Base-by-base conservation (phyloP, 2,888 invertebrate genomes). In the Coenonympha arcania region DNA sequence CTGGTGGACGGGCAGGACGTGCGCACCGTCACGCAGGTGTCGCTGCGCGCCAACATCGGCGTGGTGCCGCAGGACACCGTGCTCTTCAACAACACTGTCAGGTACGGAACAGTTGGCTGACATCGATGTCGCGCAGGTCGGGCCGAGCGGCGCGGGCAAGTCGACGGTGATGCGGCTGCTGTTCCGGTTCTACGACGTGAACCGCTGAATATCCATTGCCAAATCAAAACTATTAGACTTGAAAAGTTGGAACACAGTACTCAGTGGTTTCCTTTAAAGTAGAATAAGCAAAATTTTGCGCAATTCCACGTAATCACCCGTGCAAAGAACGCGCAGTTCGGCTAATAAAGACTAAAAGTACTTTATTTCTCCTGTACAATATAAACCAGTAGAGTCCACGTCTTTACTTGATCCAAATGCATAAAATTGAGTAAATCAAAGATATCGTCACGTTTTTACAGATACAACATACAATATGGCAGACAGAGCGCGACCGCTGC, bases 11-110 rank as follows among this genome's bases (percentile, higher is more conserved):
- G 93, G 0, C 95, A 96, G 70, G 94, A 98, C 76, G 91, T 98
- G 13, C 91, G 92, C 65, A 89, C 93, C 0, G 93, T 98, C 4
- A 92, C 92, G 51, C 93, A 98, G 69, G 89, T 91, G 48, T 95
- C 96, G 47, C 83, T 99, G 31, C 87, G 99, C 9, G 87, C 90
- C 61, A 90, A 90, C 40, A 96, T 99, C 62, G 95, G 95, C 8
- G 95, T 99, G 24, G 99, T 99, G 31, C 99, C 99, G 1, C 99
- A 99, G 76, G 98, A 98, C 69, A 98, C 97, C 0, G 97, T 98
- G 33, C 88, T 98, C 0, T 98, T 98, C 70, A 98, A 98, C 73
- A 95, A 95, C 67, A 91, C 93, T 28, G 95, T 98, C 54, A 92
- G 90, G 90, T 92, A 64, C 1, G 34, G 47, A 40, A n/a, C n/a